Evolutionary conservation across 2,797 vertebrate genomes (phyloP).

Genomic region (Gastrophryne carolinensis): DNA sequence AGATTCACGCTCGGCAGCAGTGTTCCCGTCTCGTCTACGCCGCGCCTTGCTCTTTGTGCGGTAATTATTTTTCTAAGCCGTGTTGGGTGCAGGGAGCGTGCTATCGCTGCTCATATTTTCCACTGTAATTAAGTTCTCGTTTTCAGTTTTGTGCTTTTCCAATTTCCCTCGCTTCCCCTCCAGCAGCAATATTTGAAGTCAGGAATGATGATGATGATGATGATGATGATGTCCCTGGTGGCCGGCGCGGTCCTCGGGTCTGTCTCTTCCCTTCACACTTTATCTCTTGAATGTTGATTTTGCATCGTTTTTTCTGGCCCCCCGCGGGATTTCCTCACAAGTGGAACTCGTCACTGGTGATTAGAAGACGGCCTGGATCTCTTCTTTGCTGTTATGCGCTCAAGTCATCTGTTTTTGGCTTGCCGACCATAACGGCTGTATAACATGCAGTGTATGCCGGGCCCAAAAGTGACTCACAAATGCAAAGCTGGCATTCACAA

Average conservation of each 20-base stretch:
- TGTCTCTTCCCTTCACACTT: background rate
- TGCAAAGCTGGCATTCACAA: no score
- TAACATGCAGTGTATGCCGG: background rate
- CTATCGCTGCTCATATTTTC: background rate
- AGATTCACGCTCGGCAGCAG: background rate
- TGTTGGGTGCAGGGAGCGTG: background rate
- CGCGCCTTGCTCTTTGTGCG: background rate
- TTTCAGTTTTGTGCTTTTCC: background rate
- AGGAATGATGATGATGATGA: background rate
- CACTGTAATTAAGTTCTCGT: background rate
- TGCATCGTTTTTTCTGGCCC: conserved; percentile 3
- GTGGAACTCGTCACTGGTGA: background rate
- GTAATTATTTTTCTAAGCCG: background rate
- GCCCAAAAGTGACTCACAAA: background rate
- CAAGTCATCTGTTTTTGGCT: background rate
- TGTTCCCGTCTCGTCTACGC: background rate
- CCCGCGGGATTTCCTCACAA: conserved; percentile 9
- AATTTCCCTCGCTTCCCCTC: background rate
- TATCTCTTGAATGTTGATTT: conserved; percentile 13
- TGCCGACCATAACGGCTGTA: background rate
- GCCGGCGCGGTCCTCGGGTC: background rate
- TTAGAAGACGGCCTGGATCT: conserved; percentile 1
- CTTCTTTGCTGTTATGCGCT: background rate
- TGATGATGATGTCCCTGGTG: background rate
- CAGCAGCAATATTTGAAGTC: background rate